Evolutionary conservation across 2,888 invertebrate genomes (phyloP).

Genomic region (Xestobium rufovillosum): DNA sequence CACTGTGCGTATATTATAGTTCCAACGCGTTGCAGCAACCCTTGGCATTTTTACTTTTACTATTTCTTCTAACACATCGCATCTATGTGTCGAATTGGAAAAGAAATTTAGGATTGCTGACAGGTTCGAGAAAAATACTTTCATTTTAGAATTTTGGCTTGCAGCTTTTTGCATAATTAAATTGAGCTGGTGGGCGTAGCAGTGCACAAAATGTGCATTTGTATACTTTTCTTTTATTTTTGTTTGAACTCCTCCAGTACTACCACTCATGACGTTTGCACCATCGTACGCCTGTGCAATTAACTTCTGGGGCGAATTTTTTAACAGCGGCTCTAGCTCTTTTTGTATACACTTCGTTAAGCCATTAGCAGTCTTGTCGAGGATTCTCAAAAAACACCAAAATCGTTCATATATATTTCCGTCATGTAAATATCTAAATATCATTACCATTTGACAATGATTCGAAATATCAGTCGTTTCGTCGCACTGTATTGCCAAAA

Average conservation of each 20-base stretch:
- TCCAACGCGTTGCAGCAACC: conserved; percentile 18
- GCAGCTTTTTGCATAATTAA: conserved; percentile 19
- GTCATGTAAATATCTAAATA: background rate
- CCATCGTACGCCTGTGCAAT: too few relatives aligned
- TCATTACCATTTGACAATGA: conserved; percentile 5
- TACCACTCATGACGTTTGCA: conserved; percentile 26
- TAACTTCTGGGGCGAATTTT: too few relatives aligned
- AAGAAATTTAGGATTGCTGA: conserved; percentile 19
- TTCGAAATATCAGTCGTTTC: conserved; percentile 4
- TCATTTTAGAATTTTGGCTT: too few relatives aligned
- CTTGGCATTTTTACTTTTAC: conserved; percentile 17
- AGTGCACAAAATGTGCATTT: conserved; percentile 19
- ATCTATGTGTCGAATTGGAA: conserved; percentile 23
- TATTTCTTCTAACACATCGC: conserved; percentile 21
- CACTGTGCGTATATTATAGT: conserved; percentile 18
- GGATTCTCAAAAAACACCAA: background rate
- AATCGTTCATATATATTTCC: conserved; percentile 5
- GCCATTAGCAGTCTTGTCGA: conserved; percentile 6
- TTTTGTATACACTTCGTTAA: too few relatives aligned
- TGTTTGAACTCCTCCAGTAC: conserved; percentile 22
- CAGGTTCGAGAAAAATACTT: conserved; percentile 23
- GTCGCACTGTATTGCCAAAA: conserved; percentile 4
- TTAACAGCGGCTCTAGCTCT: too few relatives aligned
- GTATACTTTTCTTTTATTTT: conserved; percentile 15
- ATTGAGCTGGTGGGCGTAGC: conserved; percentile 24